Evolutionary conservation across 2,888 invertebrate genomes (phyloP).

Genomic region (Heteropelma amictum): DNA sequence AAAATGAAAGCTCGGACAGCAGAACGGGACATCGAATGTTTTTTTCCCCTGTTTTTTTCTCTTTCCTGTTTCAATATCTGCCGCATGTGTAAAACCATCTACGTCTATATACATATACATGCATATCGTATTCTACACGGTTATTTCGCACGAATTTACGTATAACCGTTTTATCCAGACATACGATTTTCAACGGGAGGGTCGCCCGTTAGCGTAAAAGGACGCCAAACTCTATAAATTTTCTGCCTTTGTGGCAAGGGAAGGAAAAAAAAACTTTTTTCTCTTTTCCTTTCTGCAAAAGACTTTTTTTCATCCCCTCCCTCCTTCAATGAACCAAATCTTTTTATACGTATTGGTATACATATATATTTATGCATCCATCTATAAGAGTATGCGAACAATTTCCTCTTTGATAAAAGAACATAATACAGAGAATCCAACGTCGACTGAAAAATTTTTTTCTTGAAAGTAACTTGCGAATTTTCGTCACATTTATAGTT

Average conservation of each 20-base stretch:
- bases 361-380: too few species aligned
- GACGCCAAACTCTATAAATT: slow-evolving; percentile 46
- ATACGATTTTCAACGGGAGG: slow-evolving; percentile 27
- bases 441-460: too few species aligned
- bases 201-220: slow-evolving; percentile 20
- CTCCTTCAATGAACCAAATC: too few species aligned
- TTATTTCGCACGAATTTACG: slow-evolving; percentile 28
- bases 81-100: slow-evolving; percentile 4
- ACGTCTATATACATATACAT: too few species aligned
- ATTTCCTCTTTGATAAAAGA: too few species aligned
- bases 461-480: too few species aligned
- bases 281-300: neutral
- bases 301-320: slow-evolving; percentile 16
- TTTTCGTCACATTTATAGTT: too few species aligned
- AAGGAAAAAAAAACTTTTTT: slow-evolving; percentile 12
- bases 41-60: neutral
- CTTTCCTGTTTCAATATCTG: neutral
- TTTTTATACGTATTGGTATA: too few species aligned
- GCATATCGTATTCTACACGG: neutral
- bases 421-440: too few species aligned
- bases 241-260: neutral
- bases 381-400: too few species aligned
- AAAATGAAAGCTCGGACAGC: too few species aligned
- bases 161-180: slow-evolving; percentile 29
- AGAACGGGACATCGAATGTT: too few species aligned